phyloP scores from a whole-genome alignment of 37 sponge, comb jelly and placozoan species.

The Axinella damicornis region DNA sequence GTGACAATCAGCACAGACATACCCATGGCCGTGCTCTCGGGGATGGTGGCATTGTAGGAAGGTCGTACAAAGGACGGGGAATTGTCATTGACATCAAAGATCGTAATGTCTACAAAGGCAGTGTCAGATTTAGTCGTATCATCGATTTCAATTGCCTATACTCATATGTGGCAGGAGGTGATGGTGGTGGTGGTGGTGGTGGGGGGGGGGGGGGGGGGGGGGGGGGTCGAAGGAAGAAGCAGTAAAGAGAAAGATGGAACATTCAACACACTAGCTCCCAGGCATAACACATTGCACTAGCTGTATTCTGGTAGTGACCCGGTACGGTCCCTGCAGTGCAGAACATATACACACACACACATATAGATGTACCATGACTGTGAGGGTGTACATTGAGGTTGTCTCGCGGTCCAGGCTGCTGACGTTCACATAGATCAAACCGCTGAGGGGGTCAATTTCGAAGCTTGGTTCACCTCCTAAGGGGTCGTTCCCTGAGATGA shows the following conservation, averaged over 20 bases:
- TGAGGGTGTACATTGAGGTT: conserved; percentile 26
- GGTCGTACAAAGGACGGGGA: conserved; percentile 45
- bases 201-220: no score
- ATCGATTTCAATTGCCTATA: conserved; percentile 26
- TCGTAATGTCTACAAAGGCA: conserved; percentile 44
- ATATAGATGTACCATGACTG: conserved; percentile 20
- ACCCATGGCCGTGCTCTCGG: conserved; percentile 14
- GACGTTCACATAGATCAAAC: conserved; percentile 52
- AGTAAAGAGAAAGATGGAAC: no score
- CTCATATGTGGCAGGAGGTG: no score
- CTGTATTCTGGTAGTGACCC: no score
- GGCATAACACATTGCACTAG: no score
- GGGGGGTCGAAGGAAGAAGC: no score
- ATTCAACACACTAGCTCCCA: no score
- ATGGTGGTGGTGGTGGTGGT: not conserved
- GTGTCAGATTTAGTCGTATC: not conserved
- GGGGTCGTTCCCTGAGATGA: conserved; percentile 21
- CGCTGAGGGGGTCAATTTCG: conserved; percentile 32
- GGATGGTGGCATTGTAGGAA: conserved; percentile 22
- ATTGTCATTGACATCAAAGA: conserved; percentile 74
- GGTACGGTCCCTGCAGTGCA: no score
- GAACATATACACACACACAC: no score
- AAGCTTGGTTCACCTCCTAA: conserved; percentile 51
- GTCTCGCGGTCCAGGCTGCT: conserved; percentile 50
- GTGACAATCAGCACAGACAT: conserved; percentile 14